These are phyloP conservation scores for Pelosia muscerda DNA, from an alignment of 2,888 invertebrate species.

Conservation along the genomic window DNA sequence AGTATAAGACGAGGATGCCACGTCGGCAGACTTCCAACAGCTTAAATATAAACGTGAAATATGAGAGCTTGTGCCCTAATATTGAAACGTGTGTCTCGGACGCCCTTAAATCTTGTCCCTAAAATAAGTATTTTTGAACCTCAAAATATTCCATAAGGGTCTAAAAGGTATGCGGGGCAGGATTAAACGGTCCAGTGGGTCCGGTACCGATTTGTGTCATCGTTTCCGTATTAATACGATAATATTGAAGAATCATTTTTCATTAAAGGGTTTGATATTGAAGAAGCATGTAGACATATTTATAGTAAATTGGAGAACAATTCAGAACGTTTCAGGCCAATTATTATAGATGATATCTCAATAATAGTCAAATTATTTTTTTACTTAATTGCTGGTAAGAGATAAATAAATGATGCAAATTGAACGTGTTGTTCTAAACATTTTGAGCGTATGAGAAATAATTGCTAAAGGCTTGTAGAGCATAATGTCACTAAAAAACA, in stretches of 20 bases:
- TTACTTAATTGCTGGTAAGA: no score
- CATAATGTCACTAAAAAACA: background rate
- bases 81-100: constrained; percentile 15
- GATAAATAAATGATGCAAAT: no score
- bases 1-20: background rate
- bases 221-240: constrained; percentile 1
- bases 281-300: background rate
- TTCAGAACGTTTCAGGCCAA: background rate
- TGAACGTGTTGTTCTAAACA: no score
- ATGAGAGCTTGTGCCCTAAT: background rate
- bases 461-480: background rate
- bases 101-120: constrained; percentile 3
- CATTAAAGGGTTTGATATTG: background rate
- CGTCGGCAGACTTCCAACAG: constrained; percentile 10
- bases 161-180: background rate
- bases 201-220: background rate
- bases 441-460: background rate
- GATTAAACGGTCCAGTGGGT: constrained; percentile 1
- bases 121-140: background rate
- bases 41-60: constrained; percentile 14
- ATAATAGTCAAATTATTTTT: no score
- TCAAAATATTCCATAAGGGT: background rate
- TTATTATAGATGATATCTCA: background rate
- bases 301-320: background rate
- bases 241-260: background rate